These are phyloP conservation scores for Drosophila lacertosa DNA, from an alignment of 1,140 invertebrate species.

Conservation along the genomic window DNA sequence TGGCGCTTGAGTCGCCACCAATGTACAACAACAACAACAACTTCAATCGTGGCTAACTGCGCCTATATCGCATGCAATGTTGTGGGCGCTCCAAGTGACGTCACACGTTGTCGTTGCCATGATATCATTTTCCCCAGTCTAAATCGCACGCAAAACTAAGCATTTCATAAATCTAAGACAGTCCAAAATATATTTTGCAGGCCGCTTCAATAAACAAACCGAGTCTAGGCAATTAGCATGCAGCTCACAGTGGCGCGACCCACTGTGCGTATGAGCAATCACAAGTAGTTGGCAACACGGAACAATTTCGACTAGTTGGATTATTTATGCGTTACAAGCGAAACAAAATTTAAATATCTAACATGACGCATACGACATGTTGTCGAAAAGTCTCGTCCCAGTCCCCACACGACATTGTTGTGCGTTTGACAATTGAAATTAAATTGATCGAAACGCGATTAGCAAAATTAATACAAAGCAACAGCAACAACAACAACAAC, in stretches of 20 bases:
- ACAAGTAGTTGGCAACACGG: constrained; percentile 54
- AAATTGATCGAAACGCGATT: constrained; percentile 79
- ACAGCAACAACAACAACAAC: constrained; percentile 32
- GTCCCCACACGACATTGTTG: constrained; percentile 32
- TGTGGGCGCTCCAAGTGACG: constrained; percentile 29
- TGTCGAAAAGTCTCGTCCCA: constrained; percentile 54
- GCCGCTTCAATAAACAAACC: constrained; percentile 60
- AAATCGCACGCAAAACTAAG: constrained; percentile 52
- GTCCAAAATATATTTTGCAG: constrained; percentile 57
- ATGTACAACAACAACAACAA: constrained; percentile 8
- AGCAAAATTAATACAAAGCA: constrained; percentile 66
- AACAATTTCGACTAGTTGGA: constrained; percentile 58
- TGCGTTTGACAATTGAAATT: constrained; percentile 72
- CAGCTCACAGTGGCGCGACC: constrained; percentile 61
- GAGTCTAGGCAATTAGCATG: constrained; percentile 50
- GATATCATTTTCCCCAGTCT: constrained; percentile 44
- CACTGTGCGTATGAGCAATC: constrained; percentile 72
- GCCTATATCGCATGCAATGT: constrained; percentile 27
- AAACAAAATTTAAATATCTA: constrained; percentile 52
- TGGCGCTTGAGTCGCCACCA: constrained; percentile 34
- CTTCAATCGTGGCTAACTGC: constrained; percentile 15
- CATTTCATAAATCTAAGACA: constrained; percentile 65
- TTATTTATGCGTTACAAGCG: constrained; percentile 78
- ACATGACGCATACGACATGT: constrained; percentile 75
- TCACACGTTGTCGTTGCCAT: constrained; percentile 29